A percentile compares a stretch with the other conserved stretches of the same genome.
Conservation (phyloP, 2,113 vertebrate genomes). For the Protobothrops mucrosquamatus region DNA sequence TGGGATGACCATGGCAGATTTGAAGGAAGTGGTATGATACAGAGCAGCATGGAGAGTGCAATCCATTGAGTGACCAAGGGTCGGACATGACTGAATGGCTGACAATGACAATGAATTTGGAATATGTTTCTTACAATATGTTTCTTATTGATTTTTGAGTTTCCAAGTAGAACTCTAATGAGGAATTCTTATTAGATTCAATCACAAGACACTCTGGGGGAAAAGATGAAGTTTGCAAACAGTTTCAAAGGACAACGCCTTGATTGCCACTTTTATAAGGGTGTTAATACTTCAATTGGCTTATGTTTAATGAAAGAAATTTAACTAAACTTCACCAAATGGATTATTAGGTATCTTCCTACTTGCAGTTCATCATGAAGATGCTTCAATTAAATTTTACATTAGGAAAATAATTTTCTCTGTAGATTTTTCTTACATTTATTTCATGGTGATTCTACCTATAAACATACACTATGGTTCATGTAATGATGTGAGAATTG, state of each 20-base stretch:
- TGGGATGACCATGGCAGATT: background rate
- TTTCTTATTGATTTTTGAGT: background rate
- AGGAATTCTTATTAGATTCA: background rate
- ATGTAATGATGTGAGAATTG: background rate
- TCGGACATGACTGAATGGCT: too few species aligned
- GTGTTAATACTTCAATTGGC: background rate
- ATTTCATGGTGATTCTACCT: background rate
- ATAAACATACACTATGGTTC: background rate
- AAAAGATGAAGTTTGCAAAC: background rate
- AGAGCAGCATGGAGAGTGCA: background rate
- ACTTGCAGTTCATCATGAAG: background rate
- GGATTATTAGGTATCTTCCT: fast-evolving
- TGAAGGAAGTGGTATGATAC: background rate
- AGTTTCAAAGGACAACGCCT: background rate
- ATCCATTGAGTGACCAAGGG: background rate
- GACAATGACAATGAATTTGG: background rate
- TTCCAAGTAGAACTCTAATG: background rate
- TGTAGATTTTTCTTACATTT: background rate
- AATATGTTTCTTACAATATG: background rate
- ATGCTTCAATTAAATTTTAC: background rate
- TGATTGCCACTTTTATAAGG: background rate
- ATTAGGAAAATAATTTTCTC: background rate
- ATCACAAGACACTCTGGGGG: background rate
- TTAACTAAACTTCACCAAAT: background rate
- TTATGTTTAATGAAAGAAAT: background rate